Conservation (phyloP, 1,140 invertebrate genomes). For the Lamellibrachia luymesi region DNA sequence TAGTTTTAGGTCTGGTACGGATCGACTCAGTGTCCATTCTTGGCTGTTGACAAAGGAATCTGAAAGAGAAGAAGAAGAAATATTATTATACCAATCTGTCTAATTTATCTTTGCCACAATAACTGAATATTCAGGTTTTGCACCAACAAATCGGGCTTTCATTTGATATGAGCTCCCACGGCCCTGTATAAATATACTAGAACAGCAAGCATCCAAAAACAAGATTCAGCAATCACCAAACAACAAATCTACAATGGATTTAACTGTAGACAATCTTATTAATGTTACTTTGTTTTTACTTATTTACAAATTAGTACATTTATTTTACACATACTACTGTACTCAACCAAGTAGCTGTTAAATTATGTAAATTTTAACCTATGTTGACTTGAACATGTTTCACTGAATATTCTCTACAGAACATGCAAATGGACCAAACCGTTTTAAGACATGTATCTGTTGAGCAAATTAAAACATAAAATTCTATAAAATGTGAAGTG, state of each 20-base stretch:
- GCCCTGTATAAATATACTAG: neutral
- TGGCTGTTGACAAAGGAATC: slow-evolving; percentile 99
- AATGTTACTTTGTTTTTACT: too few species aligned
- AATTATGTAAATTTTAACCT: neutral
- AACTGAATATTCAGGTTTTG: neutral
- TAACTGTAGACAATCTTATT: too few species aligned
- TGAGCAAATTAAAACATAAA: neutral
- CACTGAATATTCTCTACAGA: neutral
- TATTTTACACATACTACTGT: neutral
- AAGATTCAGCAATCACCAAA: too few species aligned
- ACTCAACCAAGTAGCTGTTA: too few species aligned
- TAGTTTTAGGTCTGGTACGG: slow-evolving; percentile 89
- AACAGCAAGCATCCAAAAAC: too few species aligned
- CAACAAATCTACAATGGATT: too few species aligned
- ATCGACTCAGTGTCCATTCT: slow-evolving; percentile 95
- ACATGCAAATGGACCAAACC: neutral
- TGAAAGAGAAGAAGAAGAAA: slow-evolving; percentile 63
- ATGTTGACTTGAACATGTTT: neutral
- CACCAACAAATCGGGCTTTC: neutral
- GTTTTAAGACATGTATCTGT: neutral
- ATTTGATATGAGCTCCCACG: neutral
- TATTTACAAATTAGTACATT: too few species aligned
- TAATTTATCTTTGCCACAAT: neutral
- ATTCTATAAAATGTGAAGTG: neutral
- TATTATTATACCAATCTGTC: neutral